Conservation (phyloP, 2,113 vertebrate genomes). For the Chionodraco myersi region DNA sequence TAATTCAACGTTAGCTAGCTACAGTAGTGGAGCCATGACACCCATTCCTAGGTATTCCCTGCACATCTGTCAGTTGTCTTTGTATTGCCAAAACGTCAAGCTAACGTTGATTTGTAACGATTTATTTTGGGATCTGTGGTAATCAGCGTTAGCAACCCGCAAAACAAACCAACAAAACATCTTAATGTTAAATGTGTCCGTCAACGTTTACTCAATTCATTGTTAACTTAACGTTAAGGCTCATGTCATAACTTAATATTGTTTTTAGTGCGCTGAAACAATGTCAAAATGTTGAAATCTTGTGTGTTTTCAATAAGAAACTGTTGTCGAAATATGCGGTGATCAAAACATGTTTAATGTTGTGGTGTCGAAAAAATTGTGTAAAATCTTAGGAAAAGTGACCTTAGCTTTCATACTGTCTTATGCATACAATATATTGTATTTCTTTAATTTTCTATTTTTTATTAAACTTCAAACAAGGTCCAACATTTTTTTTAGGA, state of each 20-base stretch:
- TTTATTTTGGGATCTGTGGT: too few relatives aligned
- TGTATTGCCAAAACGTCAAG: background rate
- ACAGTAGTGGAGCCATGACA: background rate
- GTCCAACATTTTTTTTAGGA: background rate
- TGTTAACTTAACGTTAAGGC: too few relatives aligned
- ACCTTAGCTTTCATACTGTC: background rate
- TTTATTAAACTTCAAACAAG: background rate
- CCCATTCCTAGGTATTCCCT: background rate
- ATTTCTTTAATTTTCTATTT: too few relatives aligned
- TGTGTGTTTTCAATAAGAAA: background rate
- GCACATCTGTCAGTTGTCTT: background rate
- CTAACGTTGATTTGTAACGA: too few relatives aligned
- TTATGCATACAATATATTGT: too few relatives aligned
- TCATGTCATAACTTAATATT: background rate
- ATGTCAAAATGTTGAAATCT: background rate
- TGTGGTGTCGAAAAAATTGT: too few relatives aligned
- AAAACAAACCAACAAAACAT: background rate
- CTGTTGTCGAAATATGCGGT: background rate
- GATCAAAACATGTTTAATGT: background rate
- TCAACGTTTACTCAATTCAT: too few relatives aligned
- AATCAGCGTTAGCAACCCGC: background rate
- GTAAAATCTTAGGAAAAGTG: too few relatives aligned
- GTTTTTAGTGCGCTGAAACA: background rate
- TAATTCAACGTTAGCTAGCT: background rate
- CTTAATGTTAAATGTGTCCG: too few relatives aligned